Conservation (phyloP, 2,888 invertebrate genomes). For the Tenthredo livida region DNA sequence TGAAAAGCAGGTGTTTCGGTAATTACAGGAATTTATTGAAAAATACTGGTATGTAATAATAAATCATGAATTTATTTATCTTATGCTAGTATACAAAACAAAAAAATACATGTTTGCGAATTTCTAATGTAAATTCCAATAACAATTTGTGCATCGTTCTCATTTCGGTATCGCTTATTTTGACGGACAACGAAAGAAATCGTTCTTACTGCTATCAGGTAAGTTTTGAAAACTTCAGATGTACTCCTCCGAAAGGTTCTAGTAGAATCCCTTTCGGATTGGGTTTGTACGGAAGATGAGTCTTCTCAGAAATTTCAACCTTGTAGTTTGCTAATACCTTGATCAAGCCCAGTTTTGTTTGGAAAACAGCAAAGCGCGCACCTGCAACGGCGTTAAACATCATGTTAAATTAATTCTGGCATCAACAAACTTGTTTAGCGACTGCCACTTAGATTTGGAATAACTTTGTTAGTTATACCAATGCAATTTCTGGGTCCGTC, state of each 20-base stretch:
- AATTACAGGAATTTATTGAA: background rate
- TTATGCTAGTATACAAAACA: background rate
- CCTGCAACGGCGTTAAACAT: slow-evolving; percentile 60
- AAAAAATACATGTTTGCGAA: background rate
- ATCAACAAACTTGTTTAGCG: background rate
- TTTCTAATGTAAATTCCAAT: background rate
- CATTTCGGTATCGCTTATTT: background rate
- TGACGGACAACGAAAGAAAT: background rate
- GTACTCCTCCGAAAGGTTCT: slow-evolving; percentile 67
- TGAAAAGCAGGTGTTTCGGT: background rate
- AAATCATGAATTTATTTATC: background rate
- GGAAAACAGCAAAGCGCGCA: slow-evolving; percentile 68
- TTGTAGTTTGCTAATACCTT: slow-evolving; percentile 71
- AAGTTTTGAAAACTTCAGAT: slow-evolving; percentile 65
- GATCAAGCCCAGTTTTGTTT: slow-evolving; percentile 75
- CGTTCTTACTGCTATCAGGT: background rate
- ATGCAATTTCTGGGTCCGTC: slow-evolving; percentile 73
- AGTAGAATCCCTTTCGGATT: slow-evolving; percentile 64
- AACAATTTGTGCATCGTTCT: background rate
- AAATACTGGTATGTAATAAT: background rate
- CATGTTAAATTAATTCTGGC: background rate
- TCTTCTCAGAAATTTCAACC: slow-evolving; percentile 71
- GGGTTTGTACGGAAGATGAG: slow-evolving; percentile 65
- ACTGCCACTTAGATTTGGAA: background rate
- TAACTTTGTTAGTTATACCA: slow-evolving; percentile 60